A percentile compares a stretch with the other conserved stretches of the same genome.
Evolutionary conservation across 2,113 vertebrate genomes (phyloP).

Genomic region (Leptobrachium ailaonicum): DNA sequence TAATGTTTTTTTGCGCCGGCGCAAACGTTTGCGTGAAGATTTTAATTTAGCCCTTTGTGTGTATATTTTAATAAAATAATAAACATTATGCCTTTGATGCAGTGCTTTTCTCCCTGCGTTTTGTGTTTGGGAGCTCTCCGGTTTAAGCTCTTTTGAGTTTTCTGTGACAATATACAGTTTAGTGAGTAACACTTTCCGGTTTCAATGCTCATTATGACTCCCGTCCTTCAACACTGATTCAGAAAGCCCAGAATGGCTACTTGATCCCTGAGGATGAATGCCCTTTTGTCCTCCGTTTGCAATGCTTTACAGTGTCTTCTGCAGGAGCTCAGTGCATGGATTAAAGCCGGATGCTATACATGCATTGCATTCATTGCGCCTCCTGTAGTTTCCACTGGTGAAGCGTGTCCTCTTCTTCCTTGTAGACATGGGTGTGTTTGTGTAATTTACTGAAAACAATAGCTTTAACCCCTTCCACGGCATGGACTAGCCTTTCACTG

Average conservation of each 20-base stretch:
- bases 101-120: too few relatives aligned
- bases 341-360: not conserved
- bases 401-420: not conserved
- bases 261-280: not conserved
- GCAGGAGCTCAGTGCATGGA: not conserved
- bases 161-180: too few relatives aligned
- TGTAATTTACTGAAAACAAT: conserved; percentile 5
- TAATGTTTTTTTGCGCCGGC: too few relatives aligned
- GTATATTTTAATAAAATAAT: too few relatives aligned
- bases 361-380: not conserved
- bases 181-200: too few relatives aligned
- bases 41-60: too few relatives aligned
- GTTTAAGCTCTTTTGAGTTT: too few relatives aligned
- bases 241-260: not conserved
- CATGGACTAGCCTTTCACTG: not conserved
- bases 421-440: not conserved
- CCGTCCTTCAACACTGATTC: not conserved
- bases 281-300: not conserved
- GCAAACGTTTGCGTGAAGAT: too few relatives aligned
- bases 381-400: not conserved
- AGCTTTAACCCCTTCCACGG: not conserved
- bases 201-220: too few relatives aligned
- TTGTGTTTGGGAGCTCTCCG: too few relatives aligned
- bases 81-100: too few relatives aligned
- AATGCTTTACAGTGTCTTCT: not conserved